A percentile compares a stretch with the other conserved stretches of the same genome.
Evolutionary conservation across 1,140 invertebrate genomes (phyloP).

Genomic region (Glomeris maerens): DNA sequence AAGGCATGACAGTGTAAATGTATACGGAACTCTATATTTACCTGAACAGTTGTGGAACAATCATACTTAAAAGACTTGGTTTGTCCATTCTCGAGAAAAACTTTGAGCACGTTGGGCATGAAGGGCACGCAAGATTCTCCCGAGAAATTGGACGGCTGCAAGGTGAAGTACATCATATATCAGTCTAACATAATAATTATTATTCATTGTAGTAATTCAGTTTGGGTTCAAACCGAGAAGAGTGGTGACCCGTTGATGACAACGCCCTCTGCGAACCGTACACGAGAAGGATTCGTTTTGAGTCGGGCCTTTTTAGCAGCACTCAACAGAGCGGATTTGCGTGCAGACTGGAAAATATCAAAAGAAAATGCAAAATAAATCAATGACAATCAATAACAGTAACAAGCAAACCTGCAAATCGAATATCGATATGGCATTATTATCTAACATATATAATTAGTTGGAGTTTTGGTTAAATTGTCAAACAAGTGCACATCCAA

Average conservation of each 20-base stretch:
- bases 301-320: constrained; percentile 71
- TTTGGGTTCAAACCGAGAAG: constrained; percentile 28
- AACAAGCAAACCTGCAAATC: too few relatives aligned
- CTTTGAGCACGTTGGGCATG: constrained; percentile 81
- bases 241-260: constrained; percentile 59
- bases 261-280: constrained; percentile 74
- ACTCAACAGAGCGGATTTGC: constrained; percentile 69
- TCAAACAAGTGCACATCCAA: too few relatives aligned
- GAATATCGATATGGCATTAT: too few relatives aligned
- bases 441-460: too few relatives aligned
- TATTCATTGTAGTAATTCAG: too few relatives aligned
- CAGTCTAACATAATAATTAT: neutral
- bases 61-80: constrained; percentile 95
- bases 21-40: too few relatives aligned
- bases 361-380: too few relatives aligned
- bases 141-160: constrained; percentile 50
- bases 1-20: constrained; percentile 5
- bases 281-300: constrained; percentile 62
- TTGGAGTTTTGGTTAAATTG: too few relatives aligned
- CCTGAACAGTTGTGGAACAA: constrained; percentile 61
- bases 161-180: constrained; percentile 19
- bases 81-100: constrained; percentile 84
- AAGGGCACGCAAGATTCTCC: constrained; percentile 67
- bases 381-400: too few relatives aligned
- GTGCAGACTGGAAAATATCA: constrained; percentile 35